Conservation (phyloP, 1,140 invertebrate genomes). For the Eupeodes corollae region DNA sequence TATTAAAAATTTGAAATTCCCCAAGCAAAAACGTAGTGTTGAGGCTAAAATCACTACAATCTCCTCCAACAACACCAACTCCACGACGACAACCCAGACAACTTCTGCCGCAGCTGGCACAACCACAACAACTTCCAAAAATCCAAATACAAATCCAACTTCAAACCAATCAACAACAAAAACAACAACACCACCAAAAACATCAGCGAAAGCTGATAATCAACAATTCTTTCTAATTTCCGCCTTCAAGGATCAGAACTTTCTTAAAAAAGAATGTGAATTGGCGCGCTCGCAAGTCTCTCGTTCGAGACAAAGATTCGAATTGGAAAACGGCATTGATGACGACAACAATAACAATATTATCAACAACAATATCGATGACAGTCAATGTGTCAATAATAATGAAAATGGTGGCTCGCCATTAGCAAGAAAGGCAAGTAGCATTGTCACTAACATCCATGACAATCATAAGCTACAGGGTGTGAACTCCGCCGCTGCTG, state of each 20-base stretch:
- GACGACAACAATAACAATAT: slow-evolving; percentile 9
- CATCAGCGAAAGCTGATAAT: slow-evolving; percentile 10
- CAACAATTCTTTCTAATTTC: slow-evolving; percentile 25
- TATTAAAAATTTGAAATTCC: too few species aligned
- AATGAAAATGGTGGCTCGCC: slow-evolving; percentile 1
- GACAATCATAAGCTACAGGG: too few species aligned
- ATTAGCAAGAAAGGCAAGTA: background rate
- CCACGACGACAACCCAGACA: too few species aligned
- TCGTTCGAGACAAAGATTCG: background rate
- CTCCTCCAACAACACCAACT: too few species aligned
- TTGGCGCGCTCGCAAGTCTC: slow-evolving; percentile 31
- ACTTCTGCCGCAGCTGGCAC: too few species aligned
- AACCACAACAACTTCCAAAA: too few species aligned
- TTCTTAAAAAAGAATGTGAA: slow-evolving; percentile 32
- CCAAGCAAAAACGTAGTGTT: too few species aligned
- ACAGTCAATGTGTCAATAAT: background rate
- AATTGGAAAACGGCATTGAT: slow-evolving; percentile 7
- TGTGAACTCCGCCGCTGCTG: too few species aligned
- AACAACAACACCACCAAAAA: slow-evolving; percentile 1
- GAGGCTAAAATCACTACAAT: too few species aligned
- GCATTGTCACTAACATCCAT: too few species aligned
- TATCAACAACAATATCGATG: background rate
- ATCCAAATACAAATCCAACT: too few species aligned
- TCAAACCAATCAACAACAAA: slow-evolving; percentile 1
- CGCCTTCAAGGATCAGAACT: slow-evolving; percentile 26